Base-by-base conservation (phyloP, 2,888 invertebrate species). In the Bombylius discolor region DNA sequence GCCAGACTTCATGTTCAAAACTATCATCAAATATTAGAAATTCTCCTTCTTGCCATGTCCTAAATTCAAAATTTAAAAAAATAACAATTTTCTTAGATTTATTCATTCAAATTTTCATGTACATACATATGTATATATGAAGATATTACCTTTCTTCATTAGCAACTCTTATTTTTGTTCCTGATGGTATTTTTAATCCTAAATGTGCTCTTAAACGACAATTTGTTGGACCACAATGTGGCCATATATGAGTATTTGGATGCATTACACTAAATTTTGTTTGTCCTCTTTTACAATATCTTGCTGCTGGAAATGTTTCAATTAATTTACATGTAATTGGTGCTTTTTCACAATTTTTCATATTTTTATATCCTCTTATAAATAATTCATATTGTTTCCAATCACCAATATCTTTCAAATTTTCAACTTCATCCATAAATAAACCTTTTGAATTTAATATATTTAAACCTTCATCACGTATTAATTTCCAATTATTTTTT, bases 1-100 rank as follows among this genome's bases (percentile, higher is more conserved):
- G 90, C 92, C 92, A 91, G 34, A 93, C 92, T 73, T 94, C 93
- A 72, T 94, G 94, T 68, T 94, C 94, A 73, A 93, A 94, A 65
- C 91, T 92, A 69, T 93, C 93, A 73, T 94, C 94, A 74, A 93
- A 93, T 65, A 94, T 78, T 5, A 94, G 75, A 59, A 90, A 79
- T 68, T 87, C 82, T 47, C 93, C 93, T 65, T 78, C 78, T 63
- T 79, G 71, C 87, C 87, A 87, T 60, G 82, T 80, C 66, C 89
- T 89, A 71, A 12, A 72, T 51, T n/a, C n/a, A n/a, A n/a, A n/a
- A n/a, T n/a, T n/a, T n/a, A n/a, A n/a, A n/a, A n/a, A n/a, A n/a
- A n/a, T n/a, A n/a, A n/a, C n/a, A n/a, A n/a, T n/a, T n/a, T n/a
- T n/a, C n/a, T n/a, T n/a, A n/a, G n/a, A n/a, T n/a, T n/a, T n/a